phyloP scores from a whole-genome alignment of 2,113 vertebrate species.

The Pelobates fuscus region DNA sequence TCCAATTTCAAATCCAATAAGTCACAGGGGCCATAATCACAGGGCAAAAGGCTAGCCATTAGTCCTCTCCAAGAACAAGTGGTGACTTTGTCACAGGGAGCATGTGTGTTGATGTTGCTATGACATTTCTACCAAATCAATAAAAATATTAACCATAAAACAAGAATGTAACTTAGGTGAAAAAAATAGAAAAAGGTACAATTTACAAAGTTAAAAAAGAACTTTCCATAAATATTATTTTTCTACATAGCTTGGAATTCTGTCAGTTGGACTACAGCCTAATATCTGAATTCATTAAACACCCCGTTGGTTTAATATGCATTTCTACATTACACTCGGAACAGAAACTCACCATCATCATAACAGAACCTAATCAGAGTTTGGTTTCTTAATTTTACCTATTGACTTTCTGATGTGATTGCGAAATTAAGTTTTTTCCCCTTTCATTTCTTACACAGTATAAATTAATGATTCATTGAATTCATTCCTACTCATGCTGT shows the following conservation, averaged over 20 bases:
- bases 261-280: neutral
- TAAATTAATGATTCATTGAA: slow-evolving; percentile 17
- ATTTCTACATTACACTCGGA: neutral
- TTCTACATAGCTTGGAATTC: neutral
- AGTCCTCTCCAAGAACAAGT: no score
- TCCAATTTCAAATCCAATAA: no score
- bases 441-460: neutral
- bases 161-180: no score
- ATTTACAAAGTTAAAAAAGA: no score
- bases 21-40: no score
- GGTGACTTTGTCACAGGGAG: no score
- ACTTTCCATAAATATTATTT: no score
- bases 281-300: slow-evolving; percentile 14
- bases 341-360: slow-evolving; percentile 7
- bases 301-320: slow-evolving; percentile 1
- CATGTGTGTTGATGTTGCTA: no score
- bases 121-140: no score
- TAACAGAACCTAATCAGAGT: slow-evolving; percentile 10
- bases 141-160: no score
- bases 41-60: no score
- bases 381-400: slow-evolving; percentile 15
- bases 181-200: no score
- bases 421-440: neutral
- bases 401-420: slow-evolving; percentile 21
- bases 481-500: neutral